phyloP scores from a whole-genome alignment of 2,113 vertebrate species.

The Jacana jacana region DNA sequence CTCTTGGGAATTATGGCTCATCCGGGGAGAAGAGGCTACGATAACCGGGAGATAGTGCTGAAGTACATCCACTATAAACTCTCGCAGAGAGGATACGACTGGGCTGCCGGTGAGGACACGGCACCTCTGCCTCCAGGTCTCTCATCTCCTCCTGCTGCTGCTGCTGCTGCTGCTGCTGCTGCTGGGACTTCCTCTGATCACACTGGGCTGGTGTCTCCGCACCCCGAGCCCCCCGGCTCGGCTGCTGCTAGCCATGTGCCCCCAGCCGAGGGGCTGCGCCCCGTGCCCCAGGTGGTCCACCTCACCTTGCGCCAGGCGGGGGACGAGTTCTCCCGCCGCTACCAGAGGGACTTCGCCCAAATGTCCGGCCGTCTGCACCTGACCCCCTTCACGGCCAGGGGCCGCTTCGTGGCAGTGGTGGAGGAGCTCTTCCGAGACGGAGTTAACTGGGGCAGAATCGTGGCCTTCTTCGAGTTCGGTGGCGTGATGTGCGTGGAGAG shows the following conservation, averaged over 20 bases:
- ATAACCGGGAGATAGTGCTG: slow-evolving; percentile 81
- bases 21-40: slow-evolving; percentile 78
- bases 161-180: slow-evolving; percentile 37
- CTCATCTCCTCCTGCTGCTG: slow-evolving; percentile 36
- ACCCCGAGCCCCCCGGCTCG: slow-evolving; percentile 45
- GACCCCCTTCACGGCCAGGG: slow-evolving; percentile 85
- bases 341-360: slow-evolving; percentile 91
- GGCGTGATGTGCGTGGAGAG: slow-evolving; percentile 95
- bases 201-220: slow-evolving; percentile 49
- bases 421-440: slow-evolving; percentile 98
- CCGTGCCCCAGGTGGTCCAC: slow-evolving; percentile 80
- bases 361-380: slow-evolving; percentile 94
- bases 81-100: slow-evolving; percentile 82
- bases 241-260: slow-evolving; percentile 71
- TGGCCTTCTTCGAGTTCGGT: slow-evolving; percentile 98
- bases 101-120: slow-evolving; percentile 71
- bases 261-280: slow-evolving; percentile 56
- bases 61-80: slow-evolving; percentile 86
- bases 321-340: slow-evolving; percentile 89
- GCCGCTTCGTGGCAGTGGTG: slow-evolving; percentile 90
- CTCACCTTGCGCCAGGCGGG: slow-evolving; percentile 88
- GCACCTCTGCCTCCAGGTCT: slow-evolving; percentile 26
- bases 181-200: slow-evolving; percentile 69
- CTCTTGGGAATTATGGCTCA: slow-evolving; percentile 77
- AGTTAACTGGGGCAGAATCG: slow-evolving; percentile 97